A percentile compares a stretch with the other conserved stretches of the same genome.
Evolutionary conservation across 2,113 vertebrate genomes (phyloP).

Genomic region (Leptobrachium ailaonicum): DNA sequence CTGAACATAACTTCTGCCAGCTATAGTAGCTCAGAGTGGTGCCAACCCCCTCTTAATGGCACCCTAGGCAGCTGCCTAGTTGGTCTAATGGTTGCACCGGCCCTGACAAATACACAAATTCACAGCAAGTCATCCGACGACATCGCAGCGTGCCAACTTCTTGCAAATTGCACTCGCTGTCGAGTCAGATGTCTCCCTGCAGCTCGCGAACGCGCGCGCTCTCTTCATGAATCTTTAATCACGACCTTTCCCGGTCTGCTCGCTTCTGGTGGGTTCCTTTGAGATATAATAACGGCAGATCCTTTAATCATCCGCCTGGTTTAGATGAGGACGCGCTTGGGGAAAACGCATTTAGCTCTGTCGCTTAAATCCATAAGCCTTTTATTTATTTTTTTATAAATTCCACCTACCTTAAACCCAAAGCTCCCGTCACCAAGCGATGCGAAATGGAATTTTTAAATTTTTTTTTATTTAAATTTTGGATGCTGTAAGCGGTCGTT

Average conservation of each 20-base stretch:
- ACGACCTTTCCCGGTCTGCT: background rate
- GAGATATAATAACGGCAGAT: slow-evolving; percentile 5
- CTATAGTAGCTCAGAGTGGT: too few relatives aligned
- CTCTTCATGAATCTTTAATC: slow-evolving; percentile 29
- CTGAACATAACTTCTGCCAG: too few relatives aligned
- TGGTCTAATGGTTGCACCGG: too few relatives aligned
- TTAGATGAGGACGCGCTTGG: background rate
- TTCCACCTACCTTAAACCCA: background rate
- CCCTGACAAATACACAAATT: too few relatives aligned
- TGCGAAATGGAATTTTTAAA: background rate
- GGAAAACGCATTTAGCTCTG: background rate
- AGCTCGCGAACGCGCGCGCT: background rate
- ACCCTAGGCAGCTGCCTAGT: too few relatives aligned
- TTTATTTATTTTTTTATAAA: background rate
- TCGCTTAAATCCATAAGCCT: background rate
- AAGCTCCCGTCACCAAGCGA: background rate
- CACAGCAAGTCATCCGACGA: too few relatives aligned
- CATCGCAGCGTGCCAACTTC: background rate
- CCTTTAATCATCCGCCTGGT: background rate
- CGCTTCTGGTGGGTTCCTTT: background rate
- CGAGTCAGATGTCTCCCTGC: slow-evolving; percentile 10
- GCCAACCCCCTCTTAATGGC: too few relatives aligned
- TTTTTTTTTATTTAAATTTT: background rate
- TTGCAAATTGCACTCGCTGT: slow-evolving; percentile 9
- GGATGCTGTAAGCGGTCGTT: background rate